Base-by-base conservation (phyloP, 2,888 invertebrate genomes). In the Morpho deidamia region DNA sequence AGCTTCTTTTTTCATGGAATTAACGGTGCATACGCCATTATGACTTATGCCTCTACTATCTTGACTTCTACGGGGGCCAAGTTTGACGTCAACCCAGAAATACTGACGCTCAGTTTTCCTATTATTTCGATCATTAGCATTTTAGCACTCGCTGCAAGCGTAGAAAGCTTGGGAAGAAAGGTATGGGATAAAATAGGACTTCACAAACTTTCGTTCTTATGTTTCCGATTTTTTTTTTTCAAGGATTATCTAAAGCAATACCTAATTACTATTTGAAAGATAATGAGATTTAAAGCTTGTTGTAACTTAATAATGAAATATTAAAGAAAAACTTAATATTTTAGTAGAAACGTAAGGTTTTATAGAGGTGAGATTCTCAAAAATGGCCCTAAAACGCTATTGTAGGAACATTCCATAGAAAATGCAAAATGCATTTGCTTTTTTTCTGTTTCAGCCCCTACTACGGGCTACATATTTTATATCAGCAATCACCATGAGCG, bases 161-260 rank as follows among this genome's bases (percentile, higher is more conserved):
- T 86, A 8, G 87, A 87, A 52, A 78, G 65, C 53, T 67, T 79
- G 34, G 82, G 81, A 4, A 74, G 84, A 59, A 82, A 79, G 78
- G 87, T 87, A 64, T 23, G 2, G 23, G 5, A 32, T 9, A 1
- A 53, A 39, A n/a, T 23, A 11, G 37, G 40, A 51, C 14, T 14
- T 4, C 1, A 4, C 1, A 14, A 14, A 14, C 14, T 14, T 14
- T 14, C 1, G 4, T 14, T 40, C 44, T 34, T 46, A 35, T 33
- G 7, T 44, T 35, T 10, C 23, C 11, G 38, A 34, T 11, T 44
- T 44, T 51, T 11, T 41, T 11, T 4, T 56, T 56, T 23, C 23
- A 23, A 23, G 23, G 23, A 23, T 23, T 23, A 23, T 23, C 23
- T 23, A 23, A 23, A 23, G 23, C 3, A 23, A 23, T 1, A 23